These are phyloP conservation scores for Galeruca laticollis DNA, from an alignment of 2,888 invertebrate genomes.

Conservation along the genomic window DNA sequence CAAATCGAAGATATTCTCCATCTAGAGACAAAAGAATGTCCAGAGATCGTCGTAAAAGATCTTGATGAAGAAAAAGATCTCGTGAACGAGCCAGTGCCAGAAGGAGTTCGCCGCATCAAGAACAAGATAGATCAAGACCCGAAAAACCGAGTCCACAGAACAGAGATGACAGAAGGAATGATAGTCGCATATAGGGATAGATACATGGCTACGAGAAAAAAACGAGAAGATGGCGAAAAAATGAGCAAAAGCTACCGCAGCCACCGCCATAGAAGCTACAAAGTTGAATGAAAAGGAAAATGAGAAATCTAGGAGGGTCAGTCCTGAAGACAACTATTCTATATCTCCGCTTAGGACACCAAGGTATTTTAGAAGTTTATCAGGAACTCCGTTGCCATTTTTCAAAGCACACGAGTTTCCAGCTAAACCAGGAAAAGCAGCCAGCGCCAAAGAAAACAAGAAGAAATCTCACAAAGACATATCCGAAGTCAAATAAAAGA, in stretches of 20 bases:
- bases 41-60: slow-evolving; percentile 63
- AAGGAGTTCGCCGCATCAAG: slow-evolving; percentile 63
- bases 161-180: slow-evolving; percentile 57
- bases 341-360: slow-evolving; percentile 65
- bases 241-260: slow-evolving; percentile 53
- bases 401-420: slow-evolving; percentile 77
- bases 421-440: slow-evolving; percentile 64
- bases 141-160: slow-evolving; percentile 61
- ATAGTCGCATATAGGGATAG: slow-evolving; percentile 51
- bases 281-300: slow-evolving; percentile 54
- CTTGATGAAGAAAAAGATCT: slow-evolving; percentile 62
- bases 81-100: slow-evolving; percentile 53
- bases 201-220: slow-evolving; percentile 52
- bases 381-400: slow-evolving; percentile 89
- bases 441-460: slow-evolving; percentile 64
- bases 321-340: slow-evolving; percentile 59
- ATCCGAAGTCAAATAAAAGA: slow-evolving; percentile 58
- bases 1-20: slow-evolving; percentile 61
- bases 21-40: slow-evolving; percentile 55
- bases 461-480: slow-evolving; percentile 66
- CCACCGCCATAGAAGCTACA: slow-evolving; percentile 48
- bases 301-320: slow-evolving; percentile 63
- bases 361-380: slow-evolving; percentile 80
- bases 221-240: slow-evolving; percentile 50
- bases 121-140: slow-evolving; percentile 51